Evolutionary conservation across 2,797 vertebrate genomes (phyloP).

Genomic region (Caiman crocodilus): DNA sequence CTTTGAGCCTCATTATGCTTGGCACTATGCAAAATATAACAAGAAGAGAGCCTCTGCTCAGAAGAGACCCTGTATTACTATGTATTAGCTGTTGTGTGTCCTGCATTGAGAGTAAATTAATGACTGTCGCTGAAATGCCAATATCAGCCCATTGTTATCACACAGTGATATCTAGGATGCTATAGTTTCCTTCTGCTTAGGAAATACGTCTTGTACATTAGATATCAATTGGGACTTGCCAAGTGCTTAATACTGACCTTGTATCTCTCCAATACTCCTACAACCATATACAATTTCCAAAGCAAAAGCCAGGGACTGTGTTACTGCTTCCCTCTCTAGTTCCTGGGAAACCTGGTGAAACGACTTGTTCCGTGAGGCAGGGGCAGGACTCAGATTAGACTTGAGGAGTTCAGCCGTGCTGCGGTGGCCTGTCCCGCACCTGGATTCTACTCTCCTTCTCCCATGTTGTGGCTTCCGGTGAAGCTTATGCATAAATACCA

Average conservation of each 20-base stretch:
- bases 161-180: neutral
- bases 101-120: neutral
- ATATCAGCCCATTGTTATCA: neutral
- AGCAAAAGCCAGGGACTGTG: too few relatives aligned
- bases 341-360: neutral
- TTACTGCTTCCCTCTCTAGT: too few relatives aligned
- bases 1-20: rapidly evolving
- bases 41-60: neutral
- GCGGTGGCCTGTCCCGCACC: neutral
- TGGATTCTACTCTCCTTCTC: rapidly evolving
- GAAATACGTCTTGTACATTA: neutral
- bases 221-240: neutral
- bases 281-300: too few relatives aligned
- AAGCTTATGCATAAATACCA: neutral
- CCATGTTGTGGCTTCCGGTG: rapidly evolving
- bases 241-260: too few relatives aligned
- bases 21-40: neutral
- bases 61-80: neutral
- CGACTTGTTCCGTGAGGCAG: neutral
- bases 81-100: neutral
- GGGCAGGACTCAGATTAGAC: neutral
- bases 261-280: too few relatives aligned
- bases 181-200: rapidly evolving
- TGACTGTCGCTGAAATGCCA: rapidly evolving
- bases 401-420: rapidly evolving